Conservation (phyloP, 37 sponge, comb jelly and placozoan species). For the Petrosia ficiformis region DNA sequence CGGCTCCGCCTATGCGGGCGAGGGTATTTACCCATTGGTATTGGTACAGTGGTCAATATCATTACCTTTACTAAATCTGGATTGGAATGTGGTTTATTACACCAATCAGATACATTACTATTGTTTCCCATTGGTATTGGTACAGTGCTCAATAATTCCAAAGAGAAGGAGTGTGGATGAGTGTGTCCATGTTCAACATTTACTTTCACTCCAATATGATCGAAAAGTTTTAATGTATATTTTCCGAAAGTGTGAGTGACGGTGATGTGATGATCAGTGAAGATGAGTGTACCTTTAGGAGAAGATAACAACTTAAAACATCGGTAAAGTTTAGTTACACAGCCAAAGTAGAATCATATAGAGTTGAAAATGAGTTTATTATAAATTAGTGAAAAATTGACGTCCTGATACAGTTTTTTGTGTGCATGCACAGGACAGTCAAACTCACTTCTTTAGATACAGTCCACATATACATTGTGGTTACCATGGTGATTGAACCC, state of each 20-base stretch:
- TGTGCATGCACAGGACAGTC: too few relatives aligned
- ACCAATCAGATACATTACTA: not conserved
- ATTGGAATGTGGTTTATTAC: not conserved
- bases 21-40: too few relatives aligned
- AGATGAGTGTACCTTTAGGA: not conserved
- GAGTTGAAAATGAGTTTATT: too few relatives aligned
- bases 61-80: not conserved
- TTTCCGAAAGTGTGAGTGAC: constrained; percentile 20
- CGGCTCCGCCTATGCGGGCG: too few relatives aligned
- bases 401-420: too few relatives aligned
- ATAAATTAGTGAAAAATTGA: too few relatives aligned
- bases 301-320: too few relatives aligned
- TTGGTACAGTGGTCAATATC: not conserved
- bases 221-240: constrained; percentile 42
- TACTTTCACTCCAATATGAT: constrained; percentile 46
- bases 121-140: not conserved
- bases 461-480: too few relatives aligned
- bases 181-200: constrained; percentile 39
- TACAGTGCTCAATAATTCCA: constrained; percentile 22
- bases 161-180: constrained; percentile 33
- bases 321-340: too few relatives aligned
- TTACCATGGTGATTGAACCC: too few relatives aligned
- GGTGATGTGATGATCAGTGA: constrained; percentile 6
- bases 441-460: too few relatives aligned
- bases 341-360: too few relatives aligned